Percentiles rank a stretch among this genome's conserved stretches.
Evolutionary conservation across 1,140 invertebrate genomes (phyloP).

Genomic region (Helicoverpa zea): DNA sequence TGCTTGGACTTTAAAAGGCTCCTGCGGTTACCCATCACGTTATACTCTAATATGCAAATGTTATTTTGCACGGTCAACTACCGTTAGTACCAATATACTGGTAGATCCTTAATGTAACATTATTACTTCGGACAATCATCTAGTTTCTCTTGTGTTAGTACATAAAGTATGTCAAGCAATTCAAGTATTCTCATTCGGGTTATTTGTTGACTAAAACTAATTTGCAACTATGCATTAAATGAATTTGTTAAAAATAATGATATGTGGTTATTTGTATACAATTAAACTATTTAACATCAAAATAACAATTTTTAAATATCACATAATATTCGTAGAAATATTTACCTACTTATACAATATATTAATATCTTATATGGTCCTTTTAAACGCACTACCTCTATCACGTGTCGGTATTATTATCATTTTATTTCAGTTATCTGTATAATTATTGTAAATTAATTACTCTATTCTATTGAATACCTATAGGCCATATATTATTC

Average conservation of each 20-base stretch:
- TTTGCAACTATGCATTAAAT: conserved; percentile 62
- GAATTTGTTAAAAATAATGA: conserved; percentile 80
- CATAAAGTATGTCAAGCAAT: conserved; percentile 21
- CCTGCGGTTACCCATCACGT: conserved; percentile 37
- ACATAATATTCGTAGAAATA: conserved; percentile 85
- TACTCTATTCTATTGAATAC: conserved; percentile 40
- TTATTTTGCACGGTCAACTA: conserved; percentile 17
- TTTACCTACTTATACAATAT: conserved; percentile 72
- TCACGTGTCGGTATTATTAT: conserved; percentile 58
- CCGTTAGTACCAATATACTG: conserved; percentile 21
- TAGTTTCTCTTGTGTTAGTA: conserved; percentile 38
- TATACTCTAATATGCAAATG: conserved; percentile 30
- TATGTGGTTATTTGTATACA: conserved; percentile 80
- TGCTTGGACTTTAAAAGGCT: conserved; percentile 56
- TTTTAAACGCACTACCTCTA: conserved; percentile 65
- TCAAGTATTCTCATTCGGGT: conserved; percentile 27
- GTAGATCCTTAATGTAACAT: conserved; percentile 13
- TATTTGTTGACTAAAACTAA: conserved; percentile 46
- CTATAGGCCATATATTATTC: conserved; percentile 43
- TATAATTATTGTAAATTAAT: conserved; percentile 21
- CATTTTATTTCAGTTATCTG: conserved; percentile 42
- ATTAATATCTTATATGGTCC: conserved; percentile 61
- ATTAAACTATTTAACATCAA: conserved; percentile 80
- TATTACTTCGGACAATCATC: conserved; percentile 15
- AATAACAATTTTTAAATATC: conserved; percentile 84